Evolutionary conservation across 2,113 vertebrate genomes (phyloP).

Genomic region (Nyctibius bracteatus): DNA sequence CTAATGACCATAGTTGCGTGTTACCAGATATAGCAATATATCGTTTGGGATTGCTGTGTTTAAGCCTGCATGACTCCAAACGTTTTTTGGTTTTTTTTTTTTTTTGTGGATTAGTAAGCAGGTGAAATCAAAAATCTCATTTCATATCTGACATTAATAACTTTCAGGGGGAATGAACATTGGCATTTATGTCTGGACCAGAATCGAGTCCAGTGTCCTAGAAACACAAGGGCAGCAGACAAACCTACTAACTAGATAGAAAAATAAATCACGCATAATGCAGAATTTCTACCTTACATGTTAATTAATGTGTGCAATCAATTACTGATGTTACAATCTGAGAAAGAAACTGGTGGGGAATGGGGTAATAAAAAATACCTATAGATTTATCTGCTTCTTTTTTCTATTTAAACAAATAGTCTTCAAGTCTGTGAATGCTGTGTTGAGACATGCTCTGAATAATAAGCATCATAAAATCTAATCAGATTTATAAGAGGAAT

Average conservation of each 20-base stretch:
- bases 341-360: slow-evolving; percentile 84
- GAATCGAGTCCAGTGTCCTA: slow-evolving; percentile 82
- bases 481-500: slow-evolving; percentile 99
- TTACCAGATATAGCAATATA: slow-evolving; percentile 67
- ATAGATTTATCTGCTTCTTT: slow-evolving; percentile 95
- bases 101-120: slow-evolving; percentile 75
- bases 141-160: slow-evolving; percentile 88
- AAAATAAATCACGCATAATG: slow-evolving; percentile 90
- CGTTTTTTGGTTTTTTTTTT: not conserved
- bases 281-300: slow-evolving; percentile 88
- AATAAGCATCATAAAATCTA: slow-evolving; percentile 99
- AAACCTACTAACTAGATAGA: slow-evolving; percentile 83
- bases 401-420: slow-evolving; percentile 97
- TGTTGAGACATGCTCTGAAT: slow-evolving; percentile 97
- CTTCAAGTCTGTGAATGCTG: slow-evolving; percentile 85
- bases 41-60: slow-evolving; percentile 69
- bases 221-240: slow-evolving; percentile 83
- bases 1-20: slow-evolving; percentile 71
- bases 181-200: slow-evolving; percentile 83
- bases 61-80: slow-evolving; percentile 73
- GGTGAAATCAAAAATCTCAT: slow-evolving; percentile 86
- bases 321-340: slow-evolving; percentile 89
- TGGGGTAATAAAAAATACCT: slow-evolving; percentile 89
- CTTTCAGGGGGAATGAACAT: slow-evolving; percentile 84
- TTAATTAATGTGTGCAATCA: slow-evolving; percentile 93